phyloP scores from a whole-genome alignment of 2,797 vertebrate genomes.

The Tokudaia tokunoshimensis region DNA sequence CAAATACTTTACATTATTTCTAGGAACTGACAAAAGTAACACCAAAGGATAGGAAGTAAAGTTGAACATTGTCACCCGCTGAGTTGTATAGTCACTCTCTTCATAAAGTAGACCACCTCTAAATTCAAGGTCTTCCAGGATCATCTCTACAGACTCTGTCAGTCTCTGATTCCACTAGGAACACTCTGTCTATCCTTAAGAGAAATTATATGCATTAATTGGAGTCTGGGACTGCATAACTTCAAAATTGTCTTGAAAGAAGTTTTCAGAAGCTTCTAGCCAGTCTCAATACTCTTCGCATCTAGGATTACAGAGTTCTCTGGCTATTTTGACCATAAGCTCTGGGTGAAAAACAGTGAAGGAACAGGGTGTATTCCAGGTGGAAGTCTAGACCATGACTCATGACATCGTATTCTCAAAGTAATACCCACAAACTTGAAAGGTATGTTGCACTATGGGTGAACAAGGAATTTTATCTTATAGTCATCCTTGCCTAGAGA shows the following conservation, averaged over 20 bases:
- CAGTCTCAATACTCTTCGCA: background rate
- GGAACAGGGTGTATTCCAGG: fast-evolving
- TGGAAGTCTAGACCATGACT: background rate
- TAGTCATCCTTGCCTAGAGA: background rate
- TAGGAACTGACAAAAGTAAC: background rate
- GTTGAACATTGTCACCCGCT: background rate
- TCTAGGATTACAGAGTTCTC: background rate
- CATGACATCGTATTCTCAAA: background rate
- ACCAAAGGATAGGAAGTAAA: background rate
- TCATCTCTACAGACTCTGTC: background rate
- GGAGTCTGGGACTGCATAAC: background rate
- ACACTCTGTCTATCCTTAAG: background rate
- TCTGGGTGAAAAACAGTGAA: background rate
- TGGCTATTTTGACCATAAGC: background rate
- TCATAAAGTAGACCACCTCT: background rate
- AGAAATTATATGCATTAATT: background rate
- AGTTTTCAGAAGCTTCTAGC: background rate
- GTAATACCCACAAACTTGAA: background rate
- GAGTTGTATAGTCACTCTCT: background rate
- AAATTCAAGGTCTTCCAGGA: background rate
- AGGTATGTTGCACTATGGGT: background rate
- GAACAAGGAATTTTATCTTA: background rate
- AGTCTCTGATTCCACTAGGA: background rate
- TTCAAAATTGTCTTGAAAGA: background rate
- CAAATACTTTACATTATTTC: background rate